phyloP scores from a whole-genome alignment of 2,888 invertebrate species.

The Lepidochrysops patricia region DNA sequence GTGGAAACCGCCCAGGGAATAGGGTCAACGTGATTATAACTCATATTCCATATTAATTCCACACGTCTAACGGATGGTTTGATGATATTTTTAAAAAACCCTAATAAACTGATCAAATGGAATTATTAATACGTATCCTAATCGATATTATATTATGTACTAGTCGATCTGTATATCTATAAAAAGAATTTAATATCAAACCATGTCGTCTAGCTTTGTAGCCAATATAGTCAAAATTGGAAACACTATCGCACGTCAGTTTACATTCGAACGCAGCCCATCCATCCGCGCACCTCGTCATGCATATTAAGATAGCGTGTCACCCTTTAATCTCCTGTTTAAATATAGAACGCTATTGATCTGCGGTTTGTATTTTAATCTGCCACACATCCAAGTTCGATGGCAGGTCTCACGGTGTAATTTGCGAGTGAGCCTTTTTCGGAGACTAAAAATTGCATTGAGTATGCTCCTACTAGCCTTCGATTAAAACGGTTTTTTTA shows the following conservation, averaged over 20 bases:
- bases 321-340: slow-evolving; percentile 32
- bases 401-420: neutral
- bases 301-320: slow-evolving; percentile 54
- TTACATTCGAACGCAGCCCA: slow-evolving; percentile 47
- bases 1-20: neutral
- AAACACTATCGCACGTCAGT: slow-evolving; percentile 23
- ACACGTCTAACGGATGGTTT: slow-evolving; percentile 5
- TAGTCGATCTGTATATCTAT: neutral
- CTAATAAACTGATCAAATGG: neutral
- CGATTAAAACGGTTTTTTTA: no score
- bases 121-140: no score
- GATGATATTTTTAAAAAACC: neutral
- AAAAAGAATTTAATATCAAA: neutral
- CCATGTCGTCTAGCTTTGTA: slow-evolving; percentile 4
- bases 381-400: neutral
- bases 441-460: neutral
- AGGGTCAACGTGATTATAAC: slow-evolving; percentile 3
- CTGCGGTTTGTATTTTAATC: neutral
- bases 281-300: slow-evolving; percentile 48
- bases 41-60: neutral
- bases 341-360: slow-evolving; percentile 27
- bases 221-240: slow-evolving; percentile 7
- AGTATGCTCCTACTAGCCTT: no score
- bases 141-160: no score
- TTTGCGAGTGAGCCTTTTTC: neutral